Evolutionary conservation across 1,140 invertebrate genomes (phyloP).

Genomic region (Druon quercuslanigerum): DNA sequence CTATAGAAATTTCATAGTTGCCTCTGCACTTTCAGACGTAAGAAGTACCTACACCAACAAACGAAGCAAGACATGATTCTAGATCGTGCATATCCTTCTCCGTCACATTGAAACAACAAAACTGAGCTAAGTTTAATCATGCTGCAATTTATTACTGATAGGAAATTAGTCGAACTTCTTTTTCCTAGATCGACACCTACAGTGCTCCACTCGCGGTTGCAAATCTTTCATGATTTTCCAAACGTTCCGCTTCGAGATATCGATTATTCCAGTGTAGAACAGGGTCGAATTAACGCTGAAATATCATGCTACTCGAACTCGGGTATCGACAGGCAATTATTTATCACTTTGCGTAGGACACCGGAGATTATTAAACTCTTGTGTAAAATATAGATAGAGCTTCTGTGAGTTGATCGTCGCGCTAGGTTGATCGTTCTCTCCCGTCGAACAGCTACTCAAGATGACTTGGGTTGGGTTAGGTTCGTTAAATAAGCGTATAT

Average conservation of each 20-base stretch:
- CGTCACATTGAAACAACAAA: not conserved
- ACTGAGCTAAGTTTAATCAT: not conserved
- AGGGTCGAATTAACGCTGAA: not conserved
- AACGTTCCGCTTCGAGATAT: not conserved
- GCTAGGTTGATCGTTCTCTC: conserved; percentile 59
- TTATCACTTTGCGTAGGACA: conserved; percentile 21
- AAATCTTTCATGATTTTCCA: not conserved
- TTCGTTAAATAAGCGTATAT: conserved; percentile 61
- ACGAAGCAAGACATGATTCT: no score
- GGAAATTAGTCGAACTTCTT: not conserved
- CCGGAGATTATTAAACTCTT: not conserved
- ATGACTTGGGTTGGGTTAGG: conserved; percentile 49
- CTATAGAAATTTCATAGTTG: no score
- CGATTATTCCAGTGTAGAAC: conserved; percentile 16
- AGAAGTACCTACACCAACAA: no score
- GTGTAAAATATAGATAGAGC: not conserved
- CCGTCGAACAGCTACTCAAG: conserved; percentile 52
- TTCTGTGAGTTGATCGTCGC: conserved; percentile 41
- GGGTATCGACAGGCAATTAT: conserved; percentile 20
- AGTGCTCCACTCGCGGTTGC: not conserved
- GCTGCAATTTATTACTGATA: conserved; percentile 13
- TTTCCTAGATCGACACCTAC: conserved; percentile 4
- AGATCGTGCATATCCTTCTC: no score
- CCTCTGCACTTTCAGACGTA: no score
- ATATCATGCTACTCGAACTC: not conserved